Conservation (phyloP, 2,888 invertebrate species). For the Koerneria pararmatus region DNA sequence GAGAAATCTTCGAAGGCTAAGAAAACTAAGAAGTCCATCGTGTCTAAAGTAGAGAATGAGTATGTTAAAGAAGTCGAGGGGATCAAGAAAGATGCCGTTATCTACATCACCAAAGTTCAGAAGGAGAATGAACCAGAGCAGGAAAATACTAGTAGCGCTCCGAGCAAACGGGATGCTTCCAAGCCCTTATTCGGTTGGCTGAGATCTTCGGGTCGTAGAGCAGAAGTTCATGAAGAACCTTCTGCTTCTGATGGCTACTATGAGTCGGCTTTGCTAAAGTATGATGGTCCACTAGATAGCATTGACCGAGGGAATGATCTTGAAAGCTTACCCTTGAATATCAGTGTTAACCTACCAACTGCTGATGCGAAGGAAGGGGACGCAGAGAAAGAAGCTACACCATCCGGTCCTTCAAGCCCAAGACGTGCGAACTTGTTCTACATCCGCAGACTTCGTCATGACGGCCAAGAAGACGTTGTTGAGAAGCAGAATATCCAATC, state of each 20-base stretch:
- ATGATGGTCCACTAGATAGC: conserved; percentile 13
- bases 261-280: background rate
- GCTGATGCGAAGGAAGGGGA: conserved; percentile 1
- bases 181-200: conserved; percentile 17
- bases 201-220: conserved; percentile 9
- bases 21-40: conserved; percentile 13
- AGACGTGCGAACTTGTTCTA: conserved; percentile 12
- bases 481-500: conserved; percentile 13
- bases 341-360: conserved; percentile 9
- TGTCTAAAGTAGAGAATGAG: conserved; percentile 3
- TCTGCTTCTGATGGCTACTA: conserved; percentile 19
- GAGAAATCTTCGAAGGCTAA: conserved; percentile 16
- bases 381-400: background rate
- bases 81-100: conserved; percentile 9
- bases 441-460: conserved; percentile 4
- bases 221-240: conserved; percentile 2
- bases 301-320: conserved; percentile 15
- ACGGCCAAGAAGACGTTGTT: conserved; percentile 13
- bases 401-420: conserved; percentile 6
- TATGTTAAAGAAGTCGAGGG: background rate
- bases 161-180: background rate
- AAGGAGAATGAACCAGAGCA: conserved; percentile 17
- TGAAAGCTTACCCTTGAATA: conserved; percentile 8
- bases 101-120: conserved; percentile 19
- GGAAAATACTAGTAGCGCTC: background rate